phyloP scores from a whole-genome alignment of 30 jellyfish, hydroid and myxozoan species.

The Clytia hemisphaerica region DNA sequence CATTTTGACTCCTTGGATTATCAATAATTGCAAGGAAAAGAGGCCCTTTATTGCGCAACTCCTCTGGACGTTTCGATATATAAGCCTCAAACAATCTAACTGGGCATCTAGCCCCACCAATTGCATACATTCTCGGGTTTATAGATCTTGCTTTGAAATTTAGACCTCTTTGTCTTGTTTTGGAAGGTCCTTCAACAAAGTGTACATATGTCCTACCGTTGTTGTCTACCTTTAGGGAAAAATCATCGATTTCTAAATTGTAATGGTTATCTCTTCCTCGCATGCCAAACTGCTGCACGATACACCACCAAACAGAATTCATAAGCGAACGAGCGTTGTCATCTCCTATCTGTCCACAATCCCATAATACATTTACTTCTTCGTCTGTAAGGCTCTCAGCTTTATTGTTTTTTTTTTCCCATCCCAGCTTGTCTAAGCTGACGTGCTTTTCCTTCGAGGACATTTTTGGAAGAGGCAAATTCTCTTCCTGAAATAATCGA shows the following conservation, averaged over 20 bases:
- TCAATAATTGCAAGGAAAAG: not conserved
- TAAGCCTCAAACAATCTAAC: not conserved
- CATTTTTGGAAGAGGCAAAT: not conserved
- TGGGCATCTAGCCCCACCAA: not conserved
- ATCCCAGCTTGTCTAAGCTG: not conserved
- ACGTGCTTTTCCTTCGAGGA: constrained; percentile 13
- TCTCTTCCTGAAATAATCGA: not conserved
- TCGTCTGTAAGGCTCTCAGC: not conserved
- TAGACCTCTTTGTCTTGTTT: not conserved
- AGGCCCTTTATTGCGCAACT: not conserved
- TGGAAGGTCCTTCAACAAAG: constrained; percentile 9
- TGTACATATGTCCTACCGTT: not conserved
- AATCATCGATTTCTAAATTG: no score
- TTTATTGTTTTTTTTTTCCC: not conserved
- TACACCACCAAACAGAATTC: not conserved
- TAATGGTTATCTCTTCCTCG: constrained; percentile 1
- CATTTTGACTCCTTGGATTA: not conserved
- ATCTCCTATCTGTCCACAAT: not conserved
- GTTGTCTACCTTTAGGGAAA: not conserved
- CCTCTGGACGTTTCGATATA: not conserved
- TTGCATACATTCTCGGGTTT: not conserved
- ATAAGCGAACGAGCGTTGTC: not conserved
- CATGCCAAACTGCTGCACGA: not conserved
- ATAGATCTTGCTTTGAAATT: not conserved
- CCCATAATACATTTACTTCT: not conserved